Base-by-base conservation (phyloP, 2,797 vertebrate species). In the Pangasius mekongensis region DNA sequence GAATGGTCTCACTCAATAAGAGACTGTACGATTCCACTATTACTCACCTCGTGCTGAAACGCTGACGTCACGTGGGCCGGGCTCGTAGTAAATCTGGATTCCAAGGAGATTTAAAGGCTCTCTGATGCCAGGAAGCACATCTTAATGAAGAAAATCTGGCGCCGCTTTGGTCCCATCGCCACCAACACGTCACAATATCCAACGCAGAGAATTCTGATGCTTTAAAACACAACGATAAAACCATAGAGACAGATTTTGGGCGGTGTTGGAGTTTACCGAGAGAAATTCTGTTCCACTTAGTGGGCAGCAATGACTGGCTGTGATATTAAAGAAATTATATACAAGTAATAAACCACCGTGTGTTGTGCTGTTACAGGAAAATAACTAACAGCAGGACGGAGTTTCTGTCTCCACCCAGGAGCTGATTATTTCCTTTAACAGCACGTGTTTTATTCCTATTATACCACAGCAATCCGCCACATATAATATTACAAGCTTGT, bases 51-150 rank as follows among this genome's bases (percentile, higher is more conserved):
- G 20, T 1, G 9, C 43, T 22, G 5, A 67, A 54, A 5, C 43
- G 0, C 1, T 27, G 49, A 39, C 14, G 77, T 69, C 85, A 84
- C 85, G 24, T 36, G 49, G 71, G 18, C n/a, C 27, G 18, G 73
- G 22, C 33, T 27, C 30, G 14, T 64, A 82, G 87, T 88, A 58
- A 36, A 62, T 11, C 39, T 74, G 64, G n/a, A 80, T 5, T 27
- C 80, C 22, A 47, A 66, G 47, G 52, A 80, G 80, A 81, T 74
- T 83, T 83, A 60, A 3, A 36, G 47, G 43, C 30, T 60, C 69
- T 66, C 47, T 7, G 14, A 27, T 6, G 13, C 67, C 73, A 30
- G 43, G 3, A 52, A 20, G 16, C 16, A 5, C 43, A 3, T 0
- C 27, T 52, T 27, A 30, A 1, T 30, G 24, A 86, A 14, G 39